Percentiles rank a stretch among this genome's conserved stretches.
phyloP scores from a whole-genome alignment of 1,140 invertebrate species.

The Andricus grossulariae region DNA sequence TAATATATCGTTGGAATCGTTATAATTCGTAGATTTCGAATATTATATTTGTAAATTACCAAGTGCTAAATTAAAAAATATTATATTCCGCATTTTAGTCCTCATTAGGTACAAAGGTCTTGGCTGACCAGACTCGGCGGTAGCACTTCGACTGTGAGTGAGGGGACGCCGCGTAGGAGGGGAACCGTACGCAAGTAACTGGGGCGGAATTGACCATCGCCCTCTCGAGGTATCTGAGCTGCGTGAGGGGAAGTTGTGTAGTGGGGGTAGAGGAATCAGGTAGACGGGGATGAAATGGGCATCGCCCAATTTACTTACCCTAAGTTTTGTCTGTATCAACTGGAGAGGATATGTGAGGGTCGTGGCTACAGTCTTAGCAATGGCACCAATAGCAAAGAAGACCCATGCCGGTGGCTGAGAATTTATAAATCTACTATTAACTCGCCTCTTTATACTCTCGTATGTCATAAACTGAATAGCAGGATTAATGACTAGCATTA shows the following conservation, averaged over 20 bases:
- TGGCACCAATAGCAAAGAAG: slow-evolving; percentile 83
- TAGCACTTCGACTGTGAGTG: too few species aligned
- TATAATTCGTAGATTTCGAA: too few species aligned
- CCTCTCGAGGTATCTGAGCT: background rate
- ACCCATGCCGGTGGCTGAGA: slow-evolving; percentile 75
- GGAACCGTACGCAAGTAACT: too few species aligned
- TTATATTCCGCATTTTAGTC: too few species aligned
- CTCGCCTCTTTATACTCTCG: slow-evolving; percentile 86
- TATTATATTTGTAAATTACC: too few species aligned
- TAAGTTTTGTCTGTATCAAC: slow-evolving; percentile 88
- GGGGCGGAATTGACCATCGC: background rate
- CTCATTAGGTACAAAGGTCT: too few species aligned
- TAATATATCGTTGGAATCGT: too few species aligned
- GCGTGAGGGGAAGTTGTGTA: too few species aligned
- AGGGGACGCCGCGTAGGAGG: too few species aligned
- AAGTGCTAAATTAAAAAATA: too few species aligned
- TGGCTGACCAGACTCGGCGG: too few species aligned
- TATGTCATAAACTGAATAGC: slow-evolving; percentile 95
- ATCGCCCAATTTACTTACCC: slow-evolving; percentile 76
- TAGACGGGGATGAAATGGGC: background rate
- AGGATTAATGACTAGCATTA: slow-evolving; percentile 90
- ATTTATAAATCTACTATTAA: slow-evolving; percentile 65
- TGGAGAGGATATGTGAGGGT: slow-evolving; percentile 92
- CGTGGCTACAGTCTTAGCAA: slow-evolving; percentile 89
- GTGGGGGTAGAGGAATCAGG: too few species aligned